phyloP scores from a whole-genome alignment of 2,797 vertebrate species.

The Sebastes cheni region DNA sequence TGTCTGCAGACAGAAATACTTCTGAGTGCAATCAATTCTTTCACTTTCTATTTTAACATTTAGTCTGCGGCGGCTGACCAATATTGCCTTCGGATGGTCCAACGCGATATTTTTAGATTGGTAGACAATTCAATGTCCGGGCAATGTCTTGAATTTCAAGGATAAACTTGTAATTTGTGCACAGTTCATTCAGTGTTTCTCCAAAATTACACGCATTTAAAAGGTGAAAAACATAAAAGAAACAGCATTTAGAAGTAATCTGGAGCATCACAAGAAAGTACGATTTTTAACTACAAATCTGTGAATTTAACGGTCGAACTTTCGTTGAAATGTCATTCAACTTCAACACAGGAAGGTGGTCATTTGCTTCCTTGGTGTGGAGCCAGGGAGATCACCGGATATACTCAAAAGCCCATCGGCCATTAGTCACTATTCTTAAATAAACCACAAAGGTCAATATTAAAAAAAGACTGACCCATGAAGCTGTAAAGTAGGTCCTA shows the following conservation, averaged over 20 bases:
- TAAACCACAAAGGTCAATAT: constrained; percentile 8
- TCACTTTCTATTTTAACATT: constrained; percentile 19
- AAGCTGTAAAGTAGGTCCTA: neutral
- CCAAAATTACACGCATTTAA: neutral
- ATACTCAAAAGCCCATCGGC: neutral
- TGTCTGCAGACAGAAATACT: constrained; percentile 13
- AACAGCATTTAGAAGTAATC: neutral
- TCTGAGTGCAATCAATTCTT: constrained; percentile 7
- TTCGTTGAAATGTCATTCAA: neutral
- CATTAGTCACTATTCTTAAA: constrained; percentile 20
- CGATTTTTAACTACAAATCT: neutral
- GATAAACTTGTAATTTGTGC: neutral
- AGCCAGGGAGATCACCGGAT: neutral
- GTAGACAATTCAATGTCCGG: neutral
- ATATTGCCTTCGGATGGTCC: neutral
- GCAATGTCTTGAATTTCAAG: neutral
- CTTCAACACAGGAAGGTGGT: neutral
- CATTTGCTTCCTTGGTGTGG: neutral
- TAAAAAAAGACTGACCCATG: neutral
- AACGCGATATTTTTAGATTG: constrained; percentile 5
- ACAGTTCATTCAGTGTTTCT: neutral
- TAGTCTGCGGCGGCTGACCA: neutral
- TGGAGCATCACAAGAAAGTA: neutral
- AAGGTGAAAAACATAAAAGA: neutral
- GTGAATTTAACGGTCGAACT: neutral